Conservation (phyloP, 2,888 invertebrate genomes). For the Notodonta ziczac region DNA sequence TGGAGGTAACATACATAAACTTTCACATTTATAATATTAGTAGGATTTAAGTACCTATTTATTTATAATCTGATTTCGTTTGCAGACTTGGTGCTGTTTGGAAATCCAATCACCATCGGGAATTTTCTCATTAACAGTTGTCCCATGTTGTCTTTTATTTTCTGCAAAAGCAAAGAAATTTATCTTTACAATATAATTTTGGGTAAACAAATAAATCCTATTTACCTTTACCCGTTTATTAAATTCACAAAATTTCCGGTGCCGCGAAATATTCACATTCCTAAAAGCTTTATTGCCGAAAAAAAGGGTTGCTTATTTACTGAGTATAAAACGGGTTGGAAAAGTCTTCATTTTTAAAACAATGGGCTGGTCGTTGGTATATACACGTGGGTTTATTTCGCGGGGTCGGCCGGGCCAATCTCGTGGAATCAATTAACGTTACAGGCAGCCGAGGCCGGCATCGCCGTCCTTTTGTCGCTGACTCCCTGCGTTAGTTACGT, state of each 20-base stretch:
- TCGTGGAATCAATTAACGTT: constrained; percentile 58
- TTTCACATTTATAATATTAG: too few relatives aligned
- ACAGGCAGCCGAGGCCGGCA: constrained; percentile 17
- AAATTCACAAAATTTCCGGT: constrained; percentile 52
- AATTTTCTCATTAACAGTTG: too few relatives aligned
- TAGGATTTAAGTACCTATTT: too few relatives aligned
- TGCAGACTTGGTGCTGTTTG: too few relatives aligned
- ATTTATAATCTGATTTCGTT: too few relatives aligned
- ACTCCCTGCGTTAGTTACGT: constrained; percentile 16
- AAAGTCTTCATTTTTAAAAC: constrained; percentile 60
- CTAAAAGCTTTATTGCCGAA: constrained; percentile 56
- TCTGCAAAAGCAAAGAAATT: too few relatives aligned
- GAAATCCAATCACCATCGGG: too few relatives aligned
- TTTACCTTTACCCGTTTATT: constrained; percentile 43
- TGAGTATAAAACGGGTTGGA: constrained; percentile 30
- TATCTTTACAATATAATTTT: background rate
- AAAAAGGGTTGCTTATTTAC: constrained; percentile 60
- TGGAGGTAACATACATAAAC: too few relatives aligned
- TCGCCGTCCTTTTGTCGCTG: constrained; percentile 29
- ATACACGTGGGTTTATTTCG: constrained; percentile 46
- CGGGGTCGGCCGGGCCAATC: constrained; percentile 35
- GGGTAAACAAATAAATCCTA: constrained; percentile 31
- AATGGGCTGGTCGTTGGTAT: constrained; percentile 31
- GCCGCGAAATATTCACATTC: constrained; percentile 53
- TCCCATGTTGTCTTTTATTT: too few relatives aligned